Evolutionary conservation across 2,888 invertebrate genomes (phyloP).

Genomic region (Fragum fragum): DNA sequence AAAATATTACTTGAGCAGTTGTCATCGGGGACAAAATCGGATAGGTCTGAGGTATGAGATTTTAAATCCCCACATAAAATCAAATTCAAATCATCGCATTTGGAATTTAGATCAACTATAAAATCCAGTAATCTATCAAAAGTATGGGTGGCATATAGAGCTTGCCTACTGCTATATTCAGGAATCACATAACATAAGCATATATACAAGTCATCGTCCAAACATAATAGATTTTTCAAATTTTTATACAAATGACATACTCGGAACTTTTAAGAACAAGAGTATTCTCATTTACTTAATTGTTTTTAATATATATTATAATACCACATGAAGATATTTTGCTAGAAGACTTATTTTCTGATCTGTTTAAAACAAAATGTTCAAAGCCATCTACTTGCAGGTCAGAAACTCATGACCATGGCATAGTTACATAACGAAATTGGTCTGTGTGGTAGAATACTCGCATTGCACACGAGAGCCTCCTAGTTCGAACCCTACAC

Average conservation of each 20-base stretch:
- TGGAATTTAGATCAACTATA: constrained; percentile 8
- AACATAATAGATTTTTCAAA: neutral
- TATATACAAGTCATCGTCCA: constrained; percentile 30
- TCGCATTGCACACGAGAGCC: no score
- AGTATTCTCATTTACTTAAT: no score
- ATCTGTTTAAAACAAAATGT: no score
- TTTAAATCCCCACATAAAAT: constrained; percentile 15
- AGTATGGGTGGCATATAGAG: constrained; percentile 24
- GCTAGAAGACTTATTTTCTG: no score
- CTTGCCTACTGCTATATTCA: constrained; percentile 36
- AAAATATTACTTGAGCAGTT: no score
- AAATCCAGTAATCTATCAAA: constrained; percentile 32
- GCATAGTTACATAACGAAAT: no score
- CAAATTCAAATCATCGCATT: constrained; percentile 9
- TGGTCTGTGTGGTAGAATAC: no score
- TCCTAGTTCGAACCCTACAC: no score
- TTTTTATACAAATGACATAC: constrained; percentile 12
- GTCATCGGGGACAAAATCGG: constrained; percentile 27
- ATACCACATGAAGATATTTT: no score
- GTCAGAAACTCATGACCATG: no score
- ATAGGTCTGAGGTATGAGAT: constrained; percentile 1
- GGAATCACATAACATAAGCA: constrained; percentile 43
- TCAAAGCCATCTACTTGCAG: no score
- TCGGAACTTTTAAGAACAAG: constrained; percentile 7
- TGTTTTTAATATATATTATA: no score